Conservation (phyloP, 2,888 invertebrate genomes). For the Anorthoa munda region DNA sequence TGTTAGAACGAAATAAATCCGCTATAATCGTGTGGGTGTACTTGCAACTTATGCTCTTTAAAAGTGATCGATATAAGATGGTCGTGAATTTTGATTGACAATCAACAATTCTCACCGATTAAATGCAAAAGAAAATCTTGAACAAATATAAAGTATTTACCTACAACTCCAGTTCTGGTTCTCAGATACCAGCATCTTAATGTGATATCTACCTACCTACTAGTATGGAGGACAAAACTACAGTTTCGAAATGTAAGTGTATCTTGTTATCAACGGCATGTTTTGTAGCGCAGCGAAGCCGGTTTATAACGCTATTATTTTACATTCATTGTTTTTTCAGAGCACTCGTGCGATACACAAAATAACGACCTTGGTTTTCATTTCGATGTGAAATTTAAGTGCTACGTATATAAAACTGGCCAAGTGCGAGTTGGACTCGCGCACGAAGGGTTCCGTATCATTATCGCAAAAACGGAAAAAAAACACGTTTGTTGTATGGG, state of each 20-base stretch:
- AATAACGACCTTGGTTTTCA: constrained; percentile 42
- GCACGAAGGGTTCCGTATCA: too few relatives aligned
- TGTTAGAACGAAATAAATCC: not conserved
- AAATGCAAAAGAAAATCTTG: not conserved
- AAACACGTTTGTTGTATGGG: too few relatives aligned
- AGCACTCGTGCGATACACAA: constrained; percentile 19
- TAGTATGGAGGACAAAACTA: constrained; percentile 20
- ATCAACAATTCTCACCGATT: too few relatives aligned
- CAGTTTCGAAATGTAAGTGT: constrained; percentile 17
- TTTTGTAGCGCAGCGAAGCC: constrained; percentile 25
- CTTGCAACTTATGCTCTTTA: not conserved
- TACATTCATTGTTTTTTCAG: constrained; percentile 33
- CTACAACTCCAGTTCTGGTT: not conserved
- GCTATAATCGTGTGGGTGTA: not conserved
- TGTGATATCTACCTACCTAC: not conserved
- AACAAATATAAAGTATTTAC: not conserved
- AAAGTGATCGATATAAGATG: too few relatives aligned
- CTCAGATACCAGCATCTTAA: not conserved
- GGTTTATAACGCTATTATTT: constrained; percentile 32
- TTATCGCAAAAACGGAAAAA: too few relatives aligned
- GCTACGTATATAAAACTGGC: not conserved
- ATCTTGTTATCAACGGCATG: constrained; percentile 42
- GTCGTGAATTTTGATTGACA: too few relatives aligned
- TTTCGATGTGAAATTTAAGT: constrained; percentile 23
- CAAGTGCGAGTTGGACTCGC: too few relatives aligned